phyloP scores from a whole-genome alignment of 2,797 vertebrate genomes.

The Dendrocincla fuliginosa region DNA sequence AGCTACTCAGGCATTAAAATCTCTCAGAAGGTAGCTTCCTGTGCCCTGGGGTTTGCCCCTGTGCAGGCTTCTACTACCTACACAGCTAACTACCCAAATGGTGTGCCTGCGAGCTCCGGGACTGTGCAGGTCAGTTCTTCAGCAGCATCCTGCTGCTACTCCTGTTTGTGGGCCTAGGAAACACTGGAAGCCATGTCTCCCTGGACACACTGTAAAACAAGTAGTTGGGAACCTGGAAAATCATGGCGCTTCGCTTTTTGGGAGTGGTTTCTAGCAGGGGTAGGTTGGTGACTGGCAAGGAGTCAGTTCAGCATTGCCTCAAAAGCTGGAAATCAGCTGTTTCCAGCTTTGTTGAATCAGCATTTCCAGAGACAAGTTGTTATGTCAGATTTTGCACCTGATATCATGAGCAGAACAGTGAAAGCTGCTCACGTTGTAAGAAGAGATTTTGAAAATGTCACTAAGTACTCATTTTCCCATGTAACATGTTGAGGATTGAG shows the following conservation, averaged over 20 bases:
- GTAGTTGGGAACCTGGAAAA: background rate
- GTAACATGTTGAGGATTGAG: background rate
- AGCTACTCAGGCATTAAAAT: background rate
- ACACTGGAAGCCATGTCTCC: background rate
- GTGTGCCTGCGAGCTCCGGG: background rate
- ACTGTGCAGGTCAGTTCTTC: background rate
- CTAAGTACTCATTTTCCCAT: background rate
- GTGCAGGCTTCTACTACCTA: background rate
- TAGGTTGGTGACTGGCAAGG: background rate
- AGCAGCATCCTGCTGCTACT: background rate
- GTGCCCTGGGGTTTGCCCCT: background rate
- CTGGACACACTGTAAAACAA: background rate
- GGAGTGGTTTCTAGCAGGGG: rapidly evolving
- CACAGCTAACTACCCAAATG: rapidly evolving
- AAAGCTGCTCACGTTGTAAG: background rate
- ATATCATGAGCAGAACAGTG: background rate
- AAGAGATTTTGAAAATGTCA: background rate
- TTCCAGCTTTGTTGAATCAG: background rate
- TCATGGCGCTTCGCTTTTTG: background rate
- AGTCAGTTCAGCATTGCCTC: background rate
- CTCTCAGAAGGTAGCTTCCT: background rate
- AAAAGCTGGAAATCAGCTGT: background rate
- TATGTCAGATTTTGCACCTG: background rate
- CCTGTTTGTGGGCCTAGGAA: background rate
- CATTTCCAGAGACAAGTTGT: background rate